Base-by-base conservation (phyloP, 1,140 invertebrate genomes). In the Battus philenor region DNA sequence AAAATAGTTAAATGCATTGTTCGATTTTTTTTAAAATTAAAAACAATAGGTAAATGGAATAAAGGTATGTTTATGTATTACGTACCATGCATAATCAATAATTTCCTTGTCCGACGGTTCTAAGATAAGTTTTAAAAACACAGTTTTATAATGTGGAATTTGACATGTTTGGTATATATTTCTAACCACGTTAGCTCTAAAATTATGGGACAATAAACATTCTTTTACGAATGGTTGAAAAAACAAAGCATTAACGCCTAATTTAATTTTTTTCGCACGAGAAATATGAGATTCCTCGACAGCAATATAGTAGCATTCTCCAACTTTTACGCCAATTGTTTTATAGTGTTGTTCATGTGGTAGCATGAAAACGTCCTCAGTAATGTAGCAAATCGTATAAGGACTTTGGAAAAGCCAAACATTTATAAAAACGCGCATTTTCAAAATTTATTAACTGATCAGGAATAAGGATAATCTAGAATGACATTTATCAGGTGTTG, bases 41-140 rank as follows among this genome's bases (percentile, higher is more conserved):
- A n/a, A n/a, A n/a, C n/a, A n/a, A n/a, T n/a, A n/a, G n/a, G n/a
- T n/a, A n/a, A n/a, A n/a, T n/a, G n/a, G n/a, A n/a, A n/a, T n/a
- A n/a, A n/a, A n/a, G n/a, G n/a, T n/a, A n/a, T n/a, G n/a, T n/a
- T n/a, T n/a, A n/a, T n/a, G n/a, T n/a, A 22, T 15, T 27, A 70
- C 76, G 86, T 86, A 91, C 91, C 90, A 92, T 45, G 85, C 87
- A 63, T 90, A 90, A 82, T 93, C 92, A 47, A 93, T 79, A 24
- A 90, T 87, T 61, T 93, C 88, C 44, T 71, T 86, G 16, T 79
- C 86, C 4, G 91, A 89, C 15, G 83, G 80, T 47, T 81, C 59
- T 16, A 91, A 56, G 20, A 70, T 73, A 44, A 84, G 54, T 50
- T 79, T 80, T 15, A 73, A 67, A 51, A 68, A 86, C 17, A 64